Evolutionary conservation across 2,888 invertebrate genomes (phyloP).

Genomic region (Neoascia interrupta): DNA sequence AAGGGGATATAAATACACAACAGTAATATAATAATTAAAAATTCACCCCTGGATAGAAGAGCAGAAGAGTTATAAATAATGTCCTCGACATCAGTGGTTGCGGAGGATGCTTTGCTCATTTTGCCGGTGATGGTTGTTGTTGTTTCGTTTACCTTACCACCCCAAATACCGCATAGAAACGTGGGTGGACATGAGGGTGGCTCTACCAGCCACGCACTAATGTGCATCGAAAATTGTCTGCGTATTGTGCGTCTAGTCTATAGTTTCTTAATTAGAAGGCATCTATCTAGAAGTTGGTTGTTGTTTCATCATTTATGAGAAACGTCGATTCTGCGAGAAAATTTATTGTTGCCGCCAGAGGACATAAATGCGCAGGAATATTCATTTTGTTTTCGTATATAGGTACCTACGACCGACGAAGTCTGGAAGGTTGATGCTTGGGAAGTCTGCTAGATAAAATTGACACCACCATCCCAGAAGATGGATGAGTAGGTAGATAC

Average conservation of each 20-base stretch:
- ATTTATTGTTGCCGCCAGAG: conserved; percentile 35
- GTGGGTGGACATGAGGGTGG: conserved; percentile 47
- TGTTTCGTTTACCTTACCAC: conserved; percentile 28
- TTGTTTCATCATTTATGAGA: conserved; percentile 53
- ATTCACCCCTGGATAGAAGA: conserved; percentile 55
- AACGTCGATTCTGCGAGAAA: conserved; percentile 12
- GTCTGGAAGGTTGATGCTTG: too few species aligned
- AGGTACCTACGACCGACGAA: too few species aligned
- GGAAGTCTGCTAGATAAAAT: too few species aligned
- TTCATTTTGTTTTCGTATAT: too few species aligned
- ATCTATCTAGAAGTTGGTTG: conserved; percentile 25
- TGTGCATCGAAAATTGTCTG: conserved; percentile 57
- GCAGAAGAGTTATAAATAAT: conserved; percentile 66
- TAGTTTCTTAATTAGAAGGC: conserved; percentile 62
- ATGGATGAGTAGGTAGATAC: too few species aligned
- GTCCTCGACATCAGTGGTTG: conserved; percentile 54
- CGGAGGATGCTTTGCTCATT: conserved; percentile 41
- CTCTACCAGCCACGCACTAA: conserved; percentile 29
- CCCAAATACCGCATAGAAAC: neutral
- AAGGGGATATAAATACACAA: conserved; percentile 33
- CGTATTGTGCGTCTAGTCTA: conserved; percentile 58
- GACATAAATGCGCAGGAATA: conserved; percentile 56
- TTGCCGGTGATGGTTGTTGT: conserved; percentile 25
- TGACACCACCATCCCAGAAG: too few species aligned
- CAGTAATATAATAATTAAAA: conserved; percentile 67